A percentile compares a stretch with the other conserved stretches of the same genome.
These are phyloP conservation scores for Gallinago solitaria DNA, from an alignment of 2,797 vertebrate genomes.

Conservation along the genomic window DNA sequence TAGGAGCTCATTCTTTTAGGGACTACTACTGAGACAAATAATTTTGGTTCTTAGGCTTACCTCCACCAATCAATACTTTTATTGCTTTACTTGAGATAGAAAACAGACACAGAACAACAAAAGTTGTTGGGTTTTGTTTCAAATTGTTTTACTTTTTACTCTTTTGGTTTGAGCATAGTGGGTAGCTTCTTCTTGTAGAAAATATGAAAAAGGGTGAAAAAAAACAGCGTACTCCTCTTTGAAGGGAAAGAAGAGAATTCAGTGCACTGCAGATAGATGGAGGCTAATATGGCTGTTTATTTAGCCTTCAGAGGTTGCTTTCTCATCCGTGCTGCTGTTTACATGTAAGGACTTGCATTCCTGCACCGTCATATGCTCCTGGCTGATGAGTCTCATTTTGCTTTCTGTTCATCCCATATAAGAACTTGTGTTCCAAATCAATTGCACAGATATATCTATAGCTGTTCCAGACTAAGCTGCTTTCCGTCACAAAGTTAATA, in stretches of 20 bases:
- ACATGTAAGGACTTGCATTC: not conserved
- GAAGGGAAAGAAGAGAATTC: not conserved
- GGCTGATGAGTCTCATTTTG: not conserved
- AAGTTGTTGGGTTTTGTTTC: slow-evolving; percentile 1
- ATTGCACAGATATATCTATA: not conserved
- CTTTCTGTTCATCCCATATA: not conserved
- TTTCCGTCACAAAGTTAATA: not conserved
- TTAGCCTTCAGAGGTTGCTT: not conserved
- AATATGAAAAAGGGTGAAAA: not conserved
- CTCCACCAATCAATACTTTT: slow-evolving; percentile 52
- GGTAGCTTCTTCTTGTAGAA: not conserved
- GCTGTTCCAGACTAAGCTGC: not conserved
- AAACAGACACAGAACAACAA: slow-evolving; percentile 32
- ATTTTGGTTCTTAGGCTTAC: slow-evolving; percentile 57
- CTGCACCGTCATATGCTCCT: not conserved
- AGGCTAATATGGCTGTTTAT: not conserved
- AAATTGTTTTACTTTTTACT: slow-evolving; percentile 18
- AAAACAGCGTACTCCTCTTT: not conserved
- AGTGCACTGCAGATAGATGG: not conserved
- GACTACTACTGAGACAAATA: slow-evolving; percentile 51
- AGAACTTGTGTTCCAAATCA: not conserved
- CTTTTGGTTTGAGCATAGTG: not conserved
- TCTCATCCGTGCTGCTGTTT: not conserved
- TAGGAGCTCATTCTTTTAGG: slow-evolving; percentile 34
- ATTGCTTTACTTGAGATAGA: slow-evolving; percentile 43